Percentiles rank a stretch among this genome's conserved stretches.
phyloP scores from a whole-genome alignment of 2,888 invertebrate genomes.

The Rapana venosa region DNA sequence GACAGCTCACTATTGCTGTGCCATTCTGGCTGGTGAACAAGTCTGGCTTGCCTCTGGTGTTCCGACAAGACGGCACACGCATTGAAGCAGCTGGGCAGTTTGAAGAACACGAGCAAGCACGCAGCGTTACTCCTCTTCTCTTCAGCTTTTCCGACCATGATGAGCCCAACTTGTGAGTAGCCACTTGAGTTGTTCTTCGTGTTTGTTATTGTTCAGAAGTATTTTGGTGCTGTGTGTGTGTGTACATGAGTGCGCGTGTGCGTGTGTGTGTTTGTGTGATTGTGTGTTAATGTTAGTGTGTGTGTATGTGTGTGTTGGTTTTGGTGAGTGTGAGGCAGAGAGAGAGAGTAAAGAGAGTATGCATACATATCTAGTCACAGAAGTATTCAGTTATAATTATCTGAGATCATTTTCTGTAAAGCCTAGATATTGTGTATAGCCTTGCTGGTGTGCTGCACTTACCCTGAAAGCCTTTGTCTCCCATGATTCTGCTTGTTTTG shows the following conservation, averaged over 20 bases:
- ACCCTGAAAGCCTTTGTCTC: background rate
- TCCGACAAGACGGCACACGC: slow-evolving; percentile 86
- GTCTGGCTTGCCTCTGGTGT: slow-evolving; percentile 96
- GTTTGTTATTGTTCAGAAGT: background rate
- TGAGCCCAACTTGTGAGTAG: slow-evolving; percentile 79
- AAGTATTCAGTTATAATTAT: no score
- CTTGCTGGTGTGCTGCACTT: no score
- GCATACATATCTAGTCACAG: no score
- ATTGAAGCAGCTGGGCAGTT: slow-evolving; percentile 87
- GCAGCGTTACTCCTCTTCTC: slow-evolving; percentile 93
- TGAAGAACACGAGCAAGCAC: slow-evolving; percentile 94
- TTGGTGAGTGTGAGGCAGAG: no score
- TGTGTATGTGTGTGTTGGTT: background rate
- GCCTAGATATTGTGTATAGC: no score
- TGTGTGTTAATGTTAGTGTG: background rate
- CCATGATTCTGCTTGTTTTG: background rate
- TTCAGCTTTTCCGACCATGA: slow-evolving; percentile 96
- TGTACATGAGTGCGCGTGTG: background rate
- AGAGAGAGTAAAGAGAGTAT: no score
- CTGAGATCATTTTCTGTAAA: no score
- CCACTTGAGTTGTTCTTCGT: background rate
- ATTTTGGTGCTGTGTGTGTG: background rate
- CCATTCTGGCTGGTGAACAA: slow-evolving; percentile 98
- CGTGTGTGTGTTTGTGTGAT: background rate
- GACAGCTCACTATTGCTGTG: slow-evolving; percentile 86